Evolutionary conservation across 1,140 invertebrate species (phyloP), one percentile per base, ranked within the genome.

Genomic region (Heliothis subflexa): DNA sequence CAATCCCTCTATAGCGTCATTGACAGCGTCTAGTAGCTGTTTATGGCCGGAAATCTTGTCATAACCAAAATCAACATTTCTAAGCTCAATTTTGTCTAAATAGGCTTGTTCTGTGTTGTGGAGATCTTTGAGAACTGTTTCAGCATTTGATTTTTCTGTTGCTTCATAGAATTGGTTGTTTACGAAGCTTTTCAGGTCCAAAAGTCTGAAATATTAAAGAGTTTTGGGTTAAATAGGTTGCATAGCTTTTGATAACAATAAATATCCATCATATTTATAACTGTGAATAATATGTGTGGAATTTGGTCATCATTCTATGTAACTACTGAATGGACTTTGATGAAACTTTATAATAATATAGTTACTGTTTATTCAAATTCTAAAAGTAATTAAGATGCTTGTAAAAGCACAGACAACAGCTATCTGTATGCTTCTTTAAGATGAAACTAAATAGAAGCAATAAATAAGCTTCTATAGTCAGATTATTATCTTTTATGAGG

Each of bases 41-140:
- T 90, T 86, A 70, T 93, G 90, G 0, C 93, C 90, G 0, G 80
- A 88, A 7, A 88, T 80, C 28, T 89, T 84, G 13, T 89, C 82
- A 64, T 90, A 93, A 2, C 93, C 94, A 77, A 94, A 90, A 49
- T 94, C 91, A 0, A 94, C 85, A 64, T 94, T 94, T 73, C 89
- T 91, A 0, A 88, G 87, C 55, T 92, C 83, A 1, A 95, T 77
- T 71, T 85, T 89, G 61, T 95, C 88, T 1, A 94, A 72, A 21
- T 79, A 88, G 0, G 81, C 40, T 72, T 93, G 83, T 80, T 91
- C 92, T 2, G 86, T 84, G 2, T 55, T 18, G 0, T 78, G 54
- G 0, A 95, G 72, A 16, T 90, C 72, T 14, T 80, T 72, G 0
- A 93, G 70, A 7, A 86, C 52, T 0, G 85, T 77, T 40, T 85